Evolutionary conservation across 2,113 vertebrate species (phyloP).

Genomic region (Podiceps cristatus): DNA sequence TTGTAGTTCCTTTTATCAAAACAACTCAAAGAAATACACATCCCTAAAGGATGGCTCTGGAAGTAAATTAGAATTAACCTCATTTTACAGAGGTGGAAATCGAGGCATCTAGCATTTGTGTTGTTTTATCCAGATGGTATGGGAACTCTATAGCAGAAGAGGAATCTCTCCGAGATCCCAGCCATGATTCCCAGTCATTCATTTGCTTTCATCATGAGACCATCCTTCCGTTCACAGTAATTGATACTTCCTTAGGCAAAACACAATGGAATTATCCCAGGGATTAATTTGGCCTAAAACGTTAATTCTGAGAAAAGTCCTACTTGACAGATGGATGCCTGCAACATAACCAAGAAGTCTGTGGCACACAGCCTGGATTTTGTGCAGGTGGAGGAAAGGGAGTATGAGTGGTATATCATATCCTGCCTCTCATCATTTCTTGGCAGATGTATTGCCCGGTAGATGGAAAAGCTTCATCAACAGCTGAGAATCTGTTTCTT

Average conservation of each 20-base stretch:
- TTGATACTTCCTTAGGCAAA: constrained; percentile 47
- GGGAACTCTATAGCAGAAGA: background rate
- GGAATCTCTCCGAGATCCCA: background rate
- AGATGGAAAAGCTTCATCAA: constrained; percentile 72
- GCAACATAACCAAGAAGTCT: constrained; percentile 37
- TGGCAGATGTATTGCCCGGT: constrained; percentile 69
- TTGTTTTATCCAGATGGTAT: background rate
- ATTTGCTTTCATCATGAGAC: constrained; percentile 50
- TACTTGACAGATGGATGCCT: constrained; percentile 33
- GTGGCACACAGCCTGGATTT: constrained; percentile 2
- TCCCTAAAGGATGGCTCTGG: background rate
- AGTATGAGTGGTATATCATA: constrained; percentile 52
- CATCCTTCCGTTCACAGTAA: constrained; percentile 36
- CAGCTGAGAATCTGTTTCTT: constrained; percentile 80
- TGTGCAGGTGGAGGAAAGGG: constrained; percentile 60
- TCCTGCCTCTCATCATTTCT: constrained; percentile 74
- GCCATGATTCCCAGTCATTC: background rate
- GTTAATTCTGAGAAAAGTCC: constrained; percentile 21
- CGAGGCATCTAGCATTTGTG: background rate
- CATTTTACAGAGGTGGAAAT: background rate
- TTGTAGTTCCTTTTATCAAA: background rate
- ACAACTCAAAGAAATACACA: background rate
- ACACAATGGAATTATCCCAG: constrained; percentile 33
- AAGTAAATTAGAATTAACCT: background rate
- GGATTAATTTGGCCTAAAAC: constrained; percentile 47